A percentile compares a stretch with the other conserved stretches of the same genome.
phyloP scores from a whole-genome alignment of 2,888 invertebrate species.

The Dryobotodes eremita region DNA sequence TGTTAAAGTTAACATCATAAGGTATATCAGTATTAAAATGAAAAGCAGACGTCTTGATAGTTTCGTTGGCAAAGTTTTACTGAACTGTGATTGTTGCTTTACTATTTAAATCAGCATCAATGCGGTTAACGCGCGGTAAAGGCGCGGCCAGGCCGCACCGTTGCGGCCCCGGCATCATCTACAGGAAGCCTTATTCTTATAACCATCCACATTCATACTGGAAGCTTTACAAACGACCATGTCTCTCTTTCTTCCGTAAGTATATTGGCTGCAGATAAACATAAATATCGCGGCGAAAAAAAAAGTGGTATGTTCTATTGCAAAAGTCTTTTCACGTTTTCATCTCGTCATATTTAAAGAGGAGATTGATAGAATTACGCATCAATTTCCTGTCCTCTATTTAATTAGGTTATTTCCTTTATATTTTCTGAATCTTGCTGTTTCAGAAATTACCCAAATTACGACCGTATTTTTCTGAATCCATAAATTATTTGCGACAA shows the following conservation, averaged over 20 bases:
- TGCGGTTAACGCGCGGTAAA: too few species aligned
- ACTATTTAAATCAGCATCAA: too few species aligned
- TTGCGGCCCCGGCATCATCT: too few species aligned
- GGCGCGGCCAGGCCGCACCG: too few species aligned
- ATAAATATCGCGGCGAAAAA: neutral
- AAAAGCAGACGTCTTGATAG: too few species aligned
- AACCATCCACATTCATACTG: neutral
- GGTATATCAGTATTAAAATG: too few species aligned
- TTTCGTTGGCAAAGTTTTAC: too few species aligned
- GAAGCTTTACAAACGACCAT: neutral
- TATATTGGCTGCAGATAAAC: neutral
- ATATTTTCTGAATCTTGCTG: neutral
- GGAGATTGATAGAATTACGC: constrained; percentile 1
- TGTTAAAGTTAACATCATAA: too few species aligned
- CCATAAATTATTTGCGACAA: constrained; percentile 19
- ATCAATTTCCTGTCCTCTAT: constrained; percentile 7
- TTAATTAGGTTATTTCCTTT: neutral
- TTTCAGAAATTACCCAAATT: neutral
- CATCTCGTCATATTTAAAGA: constrained; percentile 1
- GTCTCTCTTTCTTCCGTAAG: neutral
- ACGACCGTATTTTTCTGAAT: neutral
- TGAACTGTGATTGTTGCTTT: too few species aligned
- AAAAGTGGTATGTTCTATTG: neutral
- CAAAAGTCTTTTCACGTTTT: neutral
- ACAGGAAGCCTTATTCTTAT: neutral